phyloP scores from a whole-genome alignment of 1,140 invertebrate species.

The Pogonus chalceus region DNA sequence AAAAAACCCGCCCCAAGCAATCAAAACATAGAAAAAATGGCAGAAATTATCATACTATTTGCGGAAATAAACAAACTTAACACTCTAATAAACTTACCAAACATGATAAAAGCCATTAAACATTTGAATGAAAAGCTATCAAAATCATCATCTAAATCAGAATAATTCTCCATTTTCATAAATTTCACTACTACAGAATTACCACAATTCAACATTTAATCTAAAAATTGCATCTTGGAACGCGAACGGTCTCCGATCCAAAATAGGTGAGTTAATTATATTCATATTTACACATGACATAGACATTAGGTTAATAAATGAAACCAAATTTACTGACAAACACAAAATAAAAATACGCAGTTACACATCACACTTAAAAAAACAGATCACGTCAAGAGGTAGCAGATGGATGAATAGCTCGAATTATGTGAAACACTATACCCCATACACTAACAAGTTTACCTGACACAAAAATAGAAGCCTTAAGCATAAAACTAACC shows the following conservation, averaged over 20 bases:
- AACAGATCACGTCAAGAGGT: too few species aligned
- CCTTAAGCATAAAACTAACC: too few species aligned
- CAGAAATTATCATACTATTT: too few species aligned
- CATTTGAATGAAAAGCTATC: not conserved
- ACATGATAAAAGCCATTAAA: not conserved
- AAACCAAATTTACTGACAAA: conserved; percentile 7
- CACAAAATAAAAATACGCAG: not conserved
- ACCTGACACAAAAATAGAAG: too few species aligned
- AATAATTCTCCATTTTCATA: not conserved
- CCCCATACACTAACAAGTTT: too few species aligned
- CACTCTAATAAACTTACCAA: conserved; percentile 3
- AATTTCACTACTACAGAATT: not conserved
- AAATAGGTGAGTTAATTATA: not conserved
- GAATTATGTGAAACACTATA: too few species aligned
- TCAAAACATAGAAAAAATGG: too few species aligned
- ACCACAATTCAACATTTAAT: not conserved
- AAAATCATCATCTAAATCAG: not conserved
- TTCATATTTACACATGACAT: not conserved
- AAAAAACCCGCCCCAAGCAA: too few species aligned
- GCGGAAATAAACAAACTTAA: too few species aligned
- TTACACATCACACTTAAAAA: too few species aligned
- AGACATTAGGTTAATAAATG: conserved; percentile 3
- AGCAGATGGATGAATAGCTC: too few species aligned
- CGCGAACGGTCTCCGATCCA: too few species aligned
- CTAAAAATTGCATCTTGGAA: conserved; percentile 3